Percentiles rank a stretch among this genome's conserved stretches.
Conservation (phyloP, 2,113 vertebrate genomes). For the Hydrochoerus hydrochaeris region DNA sequence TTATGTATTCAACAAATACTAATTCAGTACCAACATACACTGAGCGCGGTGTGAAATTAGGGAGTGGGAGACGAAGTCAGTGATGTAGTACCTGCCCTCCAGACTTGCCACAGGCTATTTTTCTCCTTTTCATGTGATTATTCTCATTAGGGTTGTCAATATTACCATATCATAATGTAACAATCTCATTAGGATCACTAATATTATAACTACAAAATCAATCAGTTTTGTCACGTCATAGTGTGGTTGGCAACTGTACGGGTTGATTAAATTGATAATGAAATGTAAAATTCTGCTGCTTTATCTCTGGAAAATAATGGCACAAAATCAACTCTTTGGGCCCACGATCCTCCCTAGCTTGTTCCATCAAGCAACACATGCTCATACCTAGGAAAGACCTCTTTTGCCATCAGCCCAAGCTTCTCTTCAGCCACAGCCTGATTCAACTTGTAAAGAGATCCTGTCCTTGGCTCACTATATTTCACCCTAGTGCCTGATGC, state of each 20-base stretch:
- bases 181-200: not conserved
- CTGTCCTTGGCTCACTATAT: not conserved
- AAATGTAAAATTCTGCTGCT: not conserved
- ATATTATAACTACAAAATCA: slow-evolving; percentile 20
- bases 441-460: not conserved
- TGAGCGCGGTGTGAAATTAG: not conserved
- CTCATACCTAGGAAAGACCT: not conserved
- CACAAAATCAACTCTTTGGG: not conserved
- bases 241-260: not conserved
- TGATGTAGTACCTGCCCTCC: not conserved
- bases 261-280: not conserved
- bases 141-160: not conserved
- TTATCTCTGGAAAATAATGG: slow-evolving; percentile 3
- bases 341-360: not conserved
- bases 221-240: not conserved
- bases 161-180: not conserved
- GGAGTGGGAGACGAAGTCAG: not conserved
- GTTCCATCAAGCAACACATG: not conserved
- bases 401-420: not conserved
- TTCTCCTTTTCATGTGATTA: not conserved
- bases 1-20: not conserved
- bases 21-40: not conserved
- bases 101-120: not conserved
- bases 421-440: not conserved
- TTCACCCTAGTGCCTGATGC: not conserved